These are phyloP conservation scores for Morpho achilles DNA, from an alignment of 2,888 invertebrate genomes.

Conservation along the genomic window DNA sequence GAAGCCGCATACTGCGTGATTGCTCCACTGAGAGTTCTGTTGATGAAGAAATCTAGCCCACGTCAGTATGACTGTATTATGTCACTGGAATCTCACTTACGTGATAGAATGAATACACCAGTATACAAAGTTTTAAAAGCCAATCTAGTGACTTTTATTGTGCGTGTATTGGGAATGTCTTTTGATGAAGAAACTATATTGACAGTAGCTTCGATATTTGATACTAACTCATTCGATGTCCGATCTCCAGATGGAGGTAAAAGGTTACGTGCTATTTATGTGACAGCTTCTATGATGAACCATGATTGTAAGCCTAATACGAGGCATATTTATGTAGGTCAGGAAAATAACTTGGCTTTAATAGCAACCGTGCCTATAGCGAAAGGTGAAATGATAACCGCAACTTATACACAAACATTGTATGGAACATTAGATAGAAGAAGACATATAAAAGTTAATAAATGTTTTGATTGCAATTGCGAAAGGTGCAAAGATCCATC, in stretches of 20 bases:
- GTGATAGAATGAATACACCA: constrained; percentile 79
- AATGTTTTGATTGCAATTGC: constrained; percentile 85
- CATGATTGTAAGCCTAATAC: constrained; percentile 87
- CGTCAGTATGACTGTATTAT: constrained; percentile 74
- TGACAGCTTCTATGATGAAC: constrained; percentile 83
- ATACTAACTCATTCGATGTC: constrained; percentile 86
- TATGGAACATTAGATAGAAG: constrained; percentile 84
- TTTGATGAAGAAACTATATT: constrained; percentile 79
- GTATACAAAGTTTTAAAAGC: constrained; percentile 80
- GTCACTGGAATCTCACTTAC: constrained; percentile 80
- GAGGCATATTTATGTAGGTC: constrained; percentile 81
- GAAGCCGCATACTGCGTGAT: constrained; percentile 84
- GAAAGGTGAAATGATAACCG: constrained; percentile 83
- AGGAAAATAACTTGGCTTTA: constrained; percentile 79
- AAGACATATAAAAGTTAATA: constrained; percentile 78
- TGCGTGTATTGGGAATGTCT: constrained; percentile 76
- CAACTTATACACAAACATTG: constrained; percentile 85
- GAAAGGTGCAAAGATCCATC: constrained; percentile 84
- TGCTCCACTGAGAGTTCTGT: constrained; percentile 81
- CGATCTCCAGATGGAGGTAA: constrained; percentile 69
- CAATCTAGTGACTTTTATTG: constrained; percentile 81
- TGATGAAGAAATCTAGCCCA: constrained; percentile 78
- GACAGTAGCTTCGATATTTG: constrained; percentile 83
- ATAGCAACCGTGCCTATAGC: constrained; percentile 82
- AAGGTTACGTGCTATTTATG: constrained; percentile 81